Percentiles rank a stretch among this genome's conserved stretches.
Evolutionary conservation across 2,888 invertebrate species (phyloP).

Genomic region (Eupithecia pulchellata): DNA sequence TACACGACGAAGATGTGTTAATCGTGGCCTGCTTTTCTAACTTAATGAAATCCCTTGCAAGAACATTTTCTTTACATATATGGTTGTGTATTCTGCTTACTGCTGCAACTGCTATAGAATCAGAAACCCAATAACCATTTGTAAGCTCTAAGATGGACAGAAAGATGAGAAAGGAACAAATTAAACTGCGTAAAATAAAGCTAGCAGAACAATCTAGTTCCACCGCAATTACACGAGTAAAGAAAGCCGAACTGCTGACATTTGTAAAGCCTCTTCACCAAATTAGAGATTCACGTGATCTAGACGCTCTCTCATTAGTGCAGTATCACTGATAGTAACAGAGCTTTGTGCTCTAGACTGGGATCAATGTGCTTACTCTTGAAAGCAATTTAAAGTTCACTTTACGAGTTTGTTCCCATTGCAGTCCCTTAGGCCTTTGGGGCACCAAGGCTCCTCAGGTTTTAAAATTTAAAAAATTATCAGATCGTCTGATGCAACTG

Average conservation of each 20-base stretch:
- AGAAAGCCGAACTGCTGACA: conserved; percentile 38
- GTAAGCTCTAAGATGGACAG: neutral
- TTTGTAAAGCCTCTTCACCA: conserved; percentile 39
- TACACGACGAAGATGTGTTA: neutral
- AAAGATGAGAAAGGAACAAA: neutral
- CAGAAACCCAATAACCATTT: conserved; percentile 4
- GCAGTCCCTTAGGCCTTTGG: neutral
- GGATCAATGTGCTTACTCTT: neutral
- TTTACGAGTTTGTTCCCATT: neutral
- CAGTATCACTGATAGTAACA: conserved; percentile 12
- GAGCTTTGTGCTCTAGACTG: neutral
- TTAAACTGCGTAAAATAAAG: neutral
- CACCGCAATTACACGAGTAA: conserved; percentile 19
- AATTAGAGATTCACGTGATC: conserved; percentile 51
- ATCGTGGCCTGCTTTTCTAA: neutral
- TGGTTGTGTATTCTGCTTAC: too few species aligned
- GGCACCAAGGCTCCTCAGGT: neutral
- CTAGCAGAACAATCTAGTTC: conserved; percentile 13
- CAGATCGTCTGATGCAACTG: neutral
- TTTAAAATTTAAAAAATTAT: too few species aligned
- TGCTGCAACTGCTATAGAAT: neutral
- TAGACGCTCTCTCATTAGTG: conserved; percentile 38
- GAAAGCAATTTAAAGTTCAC: neutral
- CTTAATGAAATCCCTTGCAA: neutral
- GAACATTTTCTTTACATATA: neutral